Conservation (phyloP, 2,888 invertebrate genomes). For the Alviniconcha strummeri region DNA sequence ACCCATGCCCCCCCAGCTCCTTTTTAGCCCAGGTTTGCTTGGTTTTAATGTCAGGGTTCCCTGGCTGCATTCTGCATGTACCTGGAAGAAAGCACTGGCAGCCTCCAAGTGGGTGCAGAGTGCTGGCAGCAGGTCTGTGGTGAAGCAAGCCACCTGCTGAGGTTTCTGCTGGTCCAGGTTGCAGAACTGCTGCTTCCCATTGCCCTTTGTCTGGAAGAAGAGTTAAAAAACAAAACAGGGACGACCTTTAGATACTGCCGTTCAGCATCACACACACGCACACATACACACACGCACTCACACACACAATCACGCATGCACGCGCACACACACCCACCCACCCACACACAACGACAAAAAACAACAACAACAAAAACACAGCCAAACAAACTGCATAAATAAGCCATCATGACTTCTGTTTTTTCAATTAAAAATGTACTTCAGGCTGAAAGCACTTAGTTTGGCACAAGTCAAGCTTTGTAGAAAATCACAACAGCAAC, state of each 20-base stretch:
- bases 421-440: too few relatives aligned
- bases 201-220: constrained; percentile 53
- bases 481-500: too few relatives aligned
- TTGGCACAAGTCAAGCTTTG: too few relatives aligned
- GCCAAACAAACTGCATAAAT: too few relatives aligned
- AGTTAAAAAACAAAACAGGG: background rate
- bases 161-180: constrained; percentile 68
- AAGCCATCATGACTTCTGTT: too few relatives aligned
- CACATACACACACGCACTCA: too few relatives aligned
- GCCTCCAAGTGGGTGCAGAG: constrained; percentile 72
- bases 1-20: too few relatives aligned
- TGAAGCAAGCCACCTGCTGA: constrained; percentile 61
- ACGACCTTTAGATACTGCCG: background rate
- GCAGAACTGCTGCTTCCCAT: constrained; percentile 73
- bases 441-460: too few relatives aligned
- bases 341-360: background rate
- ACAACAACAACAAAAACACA: background rate
- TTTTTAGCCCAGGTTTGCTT: too few relatives aligned
- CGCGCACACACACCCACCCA: background rate
- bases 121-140: constrained; percentile 68
- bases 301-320: background rate
- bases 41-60: too few relatives aligned
- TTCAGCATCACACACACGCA: background rate
- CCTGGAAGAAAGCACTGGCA: constrained; percentile 70
- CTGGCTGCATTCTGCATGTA: constrained; percentile 29